Percentiles rank a stretch among this genome's conserved stretches.
These are phyloP conservation scores for Corythaixoides concolor DNA, from an alignment of 2,113 vertebrate species.

Conservation along the genomic window DNA sequence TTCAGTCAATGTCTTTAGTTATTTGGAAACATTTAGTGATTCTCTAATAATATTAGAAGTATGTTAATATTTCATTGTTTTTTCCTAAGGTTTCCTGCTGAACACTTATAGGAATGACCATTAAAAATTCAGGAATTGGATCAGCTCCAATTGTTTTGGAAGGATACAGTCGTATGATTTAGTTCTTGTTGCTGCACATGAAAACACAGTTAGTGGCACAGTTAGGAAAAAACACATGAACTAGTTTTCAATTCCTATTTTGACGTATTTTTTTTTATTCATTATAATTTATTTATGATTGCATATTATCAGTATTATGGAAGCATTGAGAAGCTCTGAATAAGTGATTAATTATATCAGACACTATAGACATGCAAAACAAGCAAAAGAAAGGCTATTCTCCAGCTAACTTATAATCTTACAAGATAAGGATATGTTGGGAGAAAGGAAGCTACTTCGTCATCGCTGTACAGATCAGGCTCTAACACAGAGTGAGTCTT, in stretches of 20 bases:
- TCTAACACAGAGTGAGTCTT: not conserved
- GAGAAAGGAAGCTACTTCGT: slow-evolving; percentile 1
- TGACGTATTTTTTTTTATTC: not conserved
- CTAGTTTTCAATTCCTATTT: not conserved
- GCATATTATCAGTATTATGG: not conserved
- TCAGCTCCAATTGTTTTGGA: not conserved
- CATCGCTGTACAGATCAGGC: not conserved
- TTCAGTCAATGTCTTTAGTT: slow-evolving; percentile 36
- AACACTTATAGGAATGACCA: not conserved
- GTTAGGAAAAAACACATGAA: not conserved
- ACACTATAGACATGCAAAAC: slow-evolving; percentile 7
- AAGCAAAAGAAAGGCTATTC: not conserved
- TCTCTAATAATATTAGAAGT: slow-evolving; percentile 18
- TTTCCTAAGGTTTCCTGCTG: slow-evolving; percentile 5
- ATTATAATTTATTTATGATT: slow-evolving; percentile 16
- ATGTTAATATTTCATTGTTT: slow-evolving; percentile 41
- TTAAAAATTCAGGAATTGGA: slow-evolving; percentile 13
- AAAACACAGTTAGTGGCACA: not conserved
- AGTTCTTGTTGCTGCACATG: not conserved
- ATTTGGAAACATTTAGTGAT: slow-evolving; percentile 22
- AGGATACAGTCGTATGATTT: not conserved
- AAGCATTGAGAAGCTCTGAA: slow-evolving; percentile 13
- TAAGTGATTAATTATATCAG: slow-evolving; percentile 18
- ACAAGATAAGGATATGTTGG: not conserved
- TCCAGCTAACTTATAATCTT: not conserved